These are phyloP conservation scores for Priocnemis perturbator DNA, from an alignment of 2,888 invertebrate species.

Conservation along the genomic window DNA sequence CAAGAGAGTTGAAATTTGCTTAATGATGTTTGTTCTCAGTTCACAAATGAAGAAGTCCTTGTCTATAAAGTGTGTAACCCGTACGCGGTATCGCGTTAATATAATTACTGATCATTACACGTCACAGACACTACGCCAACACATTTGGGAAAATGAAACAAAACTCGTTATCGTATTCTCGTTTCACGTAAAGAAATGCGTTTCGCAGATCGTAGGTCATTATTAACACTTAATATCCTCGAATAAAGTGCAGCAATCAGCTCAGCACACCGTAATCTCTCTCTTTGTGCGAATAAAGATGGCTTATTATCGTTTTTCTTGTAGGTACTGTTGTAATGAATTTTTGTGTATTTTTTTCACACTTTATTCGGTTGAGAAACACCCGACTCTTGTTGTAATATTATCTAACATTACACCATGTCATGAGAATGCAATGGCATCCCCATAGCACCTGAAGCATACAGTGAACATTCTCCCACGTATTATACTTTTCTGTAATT, in stretches of 20 bases:
- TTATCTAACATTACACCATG: constrained; percentile 57
- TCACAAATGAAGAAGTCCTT: constrained; percentile 14
- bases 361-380: constrained; percentile 59
- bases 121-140: too few relatives aligned
- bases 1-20: constrained; percentile 14
- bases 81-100: constrained; percentile 6
- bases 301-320: constrained; percentile 27
- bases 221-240: constrained; percentile 17
- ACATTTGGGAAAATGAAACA: too few relatives aligned
- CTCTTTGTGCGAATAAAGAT: constrained; percentile 56
- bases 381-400: constrained; percentile 50
- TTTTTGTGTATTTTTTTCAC: too few relatives aligned
- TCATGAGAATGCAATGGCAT: constrained; percentile 54
- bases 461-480: constrained; percentile 70
- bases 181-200: too few relatives aligned
- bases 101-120: constrained; percentile 24
- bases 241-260: too few relatives aligned
- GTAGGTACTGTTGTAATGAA: constrained; percentile 13
- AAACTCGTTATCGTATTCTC: too few relatives aligned
- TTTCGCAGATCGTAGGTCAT: background rate
- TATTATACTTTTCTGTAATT: constrained; percentile 61
- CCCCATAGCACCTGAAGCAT: constrained; percentile 63
- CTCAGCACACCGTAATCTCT: constrained; percentile 22
- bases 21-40: constrained; percentile 22
- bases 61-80: constrained; percentile 14